A percentile compares a stretch with the other conserved stretches of the same genome.
Evolutionary conservation across 2,888 invertebrate species (phyloP).

Genomic region (Halictus ligatus): DNA sequence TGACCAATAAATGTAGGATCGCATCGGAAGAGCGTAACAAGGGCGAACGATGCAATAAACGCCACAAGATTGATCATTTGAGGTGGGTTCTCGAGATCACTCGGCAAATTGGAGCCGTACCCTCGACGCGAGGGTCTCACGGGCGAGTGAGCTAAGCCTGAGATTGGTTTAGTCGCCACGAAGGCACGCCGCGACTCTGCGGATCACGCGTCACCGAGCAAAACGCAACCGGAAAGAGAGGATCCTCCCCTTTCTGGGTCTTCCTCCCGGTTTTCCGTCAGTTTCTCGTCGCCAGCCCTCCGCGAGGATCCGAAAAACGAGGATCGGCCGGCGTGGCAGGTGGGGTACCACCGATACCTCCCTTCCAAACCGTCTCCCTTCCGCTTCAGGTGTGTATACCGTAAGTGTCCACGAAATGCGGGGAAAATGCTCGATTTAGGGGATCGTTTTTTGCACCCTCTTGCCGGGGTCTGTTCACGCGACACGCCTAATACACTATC

Average conservation of each 20-base stretch:
- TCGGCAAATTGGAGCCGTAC: constrained; percentile 79
- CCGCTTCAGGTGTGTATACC: constrained; percentile 48
- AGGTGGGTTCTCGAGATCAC: constrained; percentile 77
- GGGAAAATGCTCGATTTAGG: constrained; percentile 63
- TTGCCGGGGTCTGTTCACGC: not conserved
- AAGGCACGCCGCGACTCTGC: constrained; percentile 80
- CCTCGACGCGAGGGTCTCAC: constrained; percentile 74
- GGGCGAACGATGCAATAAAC: constrained; percentile 52
- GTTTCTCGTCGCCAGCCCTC: constrained; percentile 47
- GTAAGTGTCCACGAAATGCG: constrained; percentile 65
- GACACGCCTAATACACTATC: not conserved
- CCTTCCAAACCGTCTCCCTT: constrained; percentile 39
- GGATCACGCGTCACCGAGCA: constrained; percentile 83
- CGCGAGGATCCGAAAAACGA: constrained; percentile 70
- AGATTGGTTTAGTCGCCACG: constrained; percentile 84
- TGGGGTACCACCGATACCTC: constrained; percentile 79
- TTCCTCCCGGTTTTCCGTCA: constrained; percentile 57
- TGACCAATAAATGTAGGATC: not conserved
- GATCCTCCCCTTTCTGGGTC: constrained; percentile 47
- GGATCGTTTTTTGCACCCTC: constrained; percentile 36
- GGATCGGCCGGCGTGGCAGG: constrained; percentile 74
- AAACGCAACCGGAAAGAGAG: constrained; percentile 72
- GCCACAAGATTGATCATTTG: constrained; percentile 76
- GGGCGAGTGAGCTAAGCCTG: constrained; percentile 82
- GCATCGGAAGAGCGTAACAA: not conserved